A percentile compares a stretch with the other conserved stretches of the same genome.
Conservation (phyloP, 2,888 invertebrate species). For the Microplitis deprimator region DNA sequence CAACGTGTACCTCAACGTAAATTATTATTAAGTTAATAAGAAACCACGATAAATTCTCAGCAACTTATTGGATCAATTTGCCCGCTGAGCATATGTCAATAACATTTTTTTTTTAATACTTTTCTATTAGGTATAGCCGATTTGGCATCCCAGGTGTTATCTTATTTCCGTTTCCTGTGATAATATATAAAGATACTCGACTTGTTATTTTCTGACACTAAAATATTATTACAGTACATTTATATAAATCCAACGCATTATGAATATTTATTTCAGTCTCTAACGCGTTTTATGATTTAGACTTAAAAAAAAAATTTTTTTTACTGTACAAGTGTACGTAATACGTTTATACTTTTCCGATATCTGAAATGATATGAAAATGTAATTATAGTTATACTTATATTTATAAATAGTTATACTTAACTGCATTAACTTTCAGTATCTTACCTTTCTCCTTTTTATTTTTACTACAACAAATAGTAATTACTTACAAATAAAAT, state of each 20-base stretch:
- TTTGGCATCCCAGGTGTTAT: not conserved
- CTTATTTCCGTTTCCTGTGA: not conserved
- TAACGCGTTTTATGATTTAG: too few relatives aligned
- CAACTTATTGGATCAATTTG: slow-evolving; percentile 50
- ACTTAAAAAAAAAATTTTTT: too few relatives aligned
- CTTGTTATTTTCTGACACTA: not conserved
- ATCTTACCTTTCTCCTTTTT: not conserved
- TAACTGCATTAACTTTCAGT: not conserved
- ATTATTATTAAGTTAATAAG: slow-evolving; percentile 2
- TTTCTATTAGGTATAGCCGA: slow-evolving; percentile 22
- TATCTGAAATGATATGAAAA: slow-evolving; percentile 5
- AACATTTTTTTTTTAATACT: slow-evolving; percentile 53
- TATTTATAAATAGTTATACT: not conserved
- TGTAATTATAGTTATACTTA: not conserved
- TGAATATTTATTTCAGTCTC: too few relatives aligned
- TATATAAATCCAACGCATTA: too few relatives aligned
- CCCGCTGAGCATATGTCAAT: slow-evolving; percentile 52
- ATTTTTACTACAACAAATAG: not conserved
- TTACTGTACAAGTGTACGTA: too few relatives aligned
- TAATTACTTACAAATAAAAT: not conserved
- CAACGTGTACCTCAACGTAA: slow-evolving; percentile 6
- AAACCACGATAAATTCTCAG: slow-evolving; percentile 4
- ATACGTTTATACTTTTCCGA: not conserved
- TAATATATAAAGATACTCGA: not conserved
- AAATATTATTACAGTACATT: too few relatives aligned